Base-by-base conservation (phyloP, 2,888 invertebrate species). In the Drosophila hamatofila region DNA sequence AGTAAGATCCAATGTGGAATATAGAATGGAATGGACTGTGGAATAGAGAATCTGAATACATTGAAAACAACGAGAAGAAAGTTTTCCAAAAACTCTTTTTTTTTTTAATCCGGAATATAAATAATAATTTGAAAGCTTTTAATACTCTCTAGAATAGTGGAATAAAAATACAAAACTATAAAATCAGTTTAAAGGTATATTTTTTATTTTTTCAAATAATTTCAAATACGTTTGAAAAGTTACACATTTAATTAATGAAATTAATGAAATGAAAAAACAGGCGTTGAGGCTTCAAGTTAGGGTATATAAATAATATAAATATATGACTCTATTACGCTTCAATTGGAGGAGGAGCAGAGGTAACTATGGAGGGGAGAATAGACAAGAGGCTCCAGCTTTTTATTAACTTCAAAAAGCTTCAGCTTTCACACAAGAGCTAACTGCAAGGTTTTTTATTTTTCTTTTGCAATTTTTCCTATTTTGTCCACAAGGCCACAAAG, bases 351-450 rank as follows among this genome's bases (percentile, higher is more conserved):
- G 21, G 58, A 42, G 39, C 54, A 3, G 4, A 1, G 12, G 1
- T 25, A 18, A 11, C 12, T 23, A 54, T 49, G 37, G 59, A 41
- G 11, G 0, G 18, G 16, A 61, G 48, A 25, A 52, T 23, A 46
- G 41, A 18, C 33, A 60, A 62, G 55, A 60, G 55, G 55, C 68
- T 56, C 44, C 33, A 54, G 55, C 52, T 63, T 73, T 78, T 79
- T 84, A 81, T 83, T 68, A 84, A 78, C 78, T 83, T 75, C 63
- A 75, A 72, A 76, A 75, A 69, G n/a, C n/a, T n/a, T 71, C 71
- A 46, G 57, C 66, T 65, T 62, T 69, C 64, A 49, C 54, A 68
- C 27, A 60, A 65, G 25, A 48, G 30, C 12, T 12, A 56, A 49
- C 23, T 60, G 58, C 42, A 27, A 27, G 1, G 54, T 60, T 72